These are phyloP conservation scores for Stomatorhinus walkeri DNA, from an alignment of 2,797 vertebrate genomes.

Conservation along the genomic window DNA sequence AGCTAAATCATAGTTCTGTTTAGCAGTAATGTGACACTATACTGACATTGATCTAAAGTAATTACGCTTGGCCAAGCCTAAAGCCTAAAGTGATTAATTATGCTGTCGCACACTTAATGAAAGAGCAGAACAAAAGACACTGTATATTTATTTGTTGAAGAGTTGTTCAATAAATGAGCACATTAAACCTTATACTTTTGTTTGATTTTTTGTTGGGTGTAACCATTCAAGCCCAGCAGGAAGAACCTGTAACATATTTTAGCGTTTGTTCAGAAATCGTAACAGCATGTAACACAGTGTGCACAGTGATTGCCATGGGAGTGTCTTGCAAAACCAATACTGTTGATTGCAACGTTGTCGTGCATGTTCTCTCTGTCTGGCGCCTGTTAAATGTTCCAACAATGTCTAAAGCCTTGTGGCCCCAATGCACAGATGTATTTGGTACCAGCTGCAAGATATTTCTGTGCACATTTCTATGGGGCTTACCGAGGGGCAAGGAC, in stretches of 20 bases:
- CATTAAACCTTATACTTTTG: constrained; percentile 12
- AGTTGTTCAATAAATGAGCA: neutral
- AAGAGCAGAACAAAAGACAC: neutral
- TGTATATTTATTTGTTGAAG: neutral
- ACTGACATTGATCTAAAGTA: neutral
- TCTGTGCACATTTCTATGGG: too few relatives aligned
- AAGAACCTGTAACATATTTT: constrained; percentile 11
- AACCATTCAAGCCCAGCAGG: neutral
- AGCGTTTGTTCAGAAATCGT: neutral
- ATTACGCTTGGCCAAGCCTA: neutral
- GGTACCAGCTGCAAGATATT: neutral
- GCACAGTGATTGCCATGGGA: neutral
- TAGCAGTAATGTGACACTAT: neutral
- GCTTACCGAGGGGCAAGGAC: neutral
- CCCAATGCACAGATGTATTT: neutral
- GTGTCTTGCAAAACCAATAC: neutral
- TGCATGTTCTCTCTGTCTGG: neutral
- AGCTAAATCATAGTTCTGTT: neutral
- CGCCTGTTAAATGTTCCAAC: neutral
- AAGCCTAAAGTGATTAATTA: constrained; percentile 12
- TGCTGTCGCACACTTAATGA: neutral
- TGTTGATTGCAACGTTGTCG: neutral
- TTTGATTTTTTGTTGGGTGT: constrained; percentile 11
- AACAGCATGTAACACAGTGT: neutral
- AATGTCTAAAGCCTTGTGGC: neutral